Evolutionary conservation across 2,797 vertebrate species (phyloP).

Genomic region (Hydrophis major): DNA sequence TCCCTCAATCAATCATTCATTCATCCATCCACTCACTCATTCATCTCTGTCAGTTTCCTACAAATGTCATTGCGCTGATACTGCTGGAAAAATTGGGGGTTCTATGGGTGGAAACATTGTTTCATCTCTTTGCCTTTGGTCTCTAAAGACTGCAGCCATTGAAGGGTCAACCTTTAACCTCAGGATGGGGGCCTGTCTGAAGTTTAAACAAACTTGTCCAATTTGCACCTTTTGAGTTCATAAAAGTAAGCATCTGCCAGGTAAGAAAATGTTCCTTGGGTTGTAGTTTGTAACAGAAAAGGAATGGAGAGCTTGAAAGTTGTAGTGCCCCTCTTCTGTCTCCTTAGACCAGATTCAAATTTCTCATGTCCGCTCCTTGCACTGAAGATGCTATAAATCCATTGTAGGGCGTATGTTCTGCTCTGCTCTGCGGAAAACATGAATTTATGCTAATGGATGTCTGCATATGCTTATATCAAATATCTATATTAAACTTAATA

Average conservation of each 20-base stretch:
- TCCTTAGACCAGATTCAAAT: conserved; percentile 55
- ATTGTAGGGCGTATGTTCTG: conserved; percentile 54
- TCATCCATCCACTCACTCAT: background rate
- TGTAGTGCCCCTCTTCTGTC: background rate
- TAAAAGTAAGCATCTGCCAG: background rate
- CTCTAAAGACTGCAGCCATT: background rate
- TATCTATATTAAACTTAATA: conserved; percentile 99
- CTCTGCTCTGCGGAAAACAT: conserved; percentile 86
- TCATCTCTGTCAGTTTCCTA: background rate
- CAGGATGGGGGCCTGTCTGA: background rate
- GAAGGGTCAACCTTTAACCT: background rate
- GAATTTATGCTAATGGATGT: conserved; percentile 98
- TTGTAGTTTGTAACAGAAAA: background rate
- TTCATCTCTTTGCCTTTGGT: background rate
- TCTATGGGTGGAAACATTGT: background rate
- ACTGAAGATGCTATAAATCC: conserved; percentile 68
- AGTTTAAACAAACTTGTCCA: background rate
- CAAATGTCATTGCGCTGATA: background rate
- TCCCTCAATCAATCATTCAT: background rate
- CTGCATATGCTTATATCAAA: conserved; percentile 99
- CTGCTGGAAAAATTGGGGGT: background rate
- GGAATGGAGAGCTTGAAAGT: background rate
- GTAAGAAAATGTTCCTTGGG: background rate
- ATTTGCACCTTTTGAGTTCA: background rate
- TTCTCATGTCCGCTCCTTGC: conserved; percentile 52